phyloP scores from a whole-genome alignment of 2,113 vertebrate genomes.

The Motacilla alba region DNA sequence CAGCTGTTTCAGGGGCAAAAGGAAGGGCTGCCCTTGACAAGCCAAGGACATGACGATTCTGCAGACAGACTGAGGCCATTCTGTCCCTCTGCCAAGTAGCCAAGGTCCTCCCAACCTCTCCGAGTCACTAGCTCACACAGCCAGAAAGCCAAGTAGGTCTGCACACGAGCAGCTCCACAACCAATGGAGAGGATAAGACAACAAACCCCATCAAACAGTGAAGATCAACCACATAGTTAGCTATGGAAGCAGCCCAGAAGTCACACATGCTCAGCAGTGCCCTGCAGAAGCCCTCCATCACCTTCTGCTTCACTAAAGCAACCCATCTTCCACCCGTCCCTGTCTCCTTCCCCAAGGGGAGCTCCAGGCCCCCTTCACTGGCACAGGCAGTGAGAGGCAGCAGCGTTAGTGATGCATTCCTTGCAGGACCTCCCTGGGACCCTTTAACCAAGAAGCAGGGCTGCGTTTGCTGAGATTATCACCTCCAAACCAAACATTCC shows the following conservation, averaged over 20 bases:
- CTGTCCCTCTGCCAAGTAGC: constrained; percentile 56
- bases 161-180: neutral
- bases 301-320: neutral
- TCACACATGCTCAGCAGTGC: neutral
- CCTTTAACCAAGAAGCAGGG: neutral
- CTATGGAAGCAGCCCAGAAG: neutral
- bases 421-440: neutral
- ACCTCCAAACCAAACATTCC: neutral
- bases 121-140: neutral
- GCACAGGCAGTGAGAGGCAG: fast-evolving
- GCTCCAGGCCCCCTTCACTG: neutral
- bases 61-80: constrained; percentile 36
- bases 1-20: constrained; percentile 64
- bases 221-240: neutral
- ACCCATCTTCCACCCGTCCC: neutral
- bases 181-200: fast-evolving
- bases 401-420: neutral
- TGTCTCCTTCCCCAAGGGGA: neutral
- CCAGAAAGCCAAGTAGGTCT: neutral
- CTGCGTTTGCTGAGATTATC: neutral
- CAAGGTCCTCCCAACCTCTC: constrained; percentile 36
- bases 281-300: neutral
- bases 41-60: constrained; percentile 4
- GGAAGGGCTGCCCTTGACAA: constrained; percentile 54
- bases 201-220: neutral